These are phyloP conservation scores for Drosophila triauraria DNA, from an alignment of 1,140 invertebrate genomes.

Conservation along the genomic window DNA sequence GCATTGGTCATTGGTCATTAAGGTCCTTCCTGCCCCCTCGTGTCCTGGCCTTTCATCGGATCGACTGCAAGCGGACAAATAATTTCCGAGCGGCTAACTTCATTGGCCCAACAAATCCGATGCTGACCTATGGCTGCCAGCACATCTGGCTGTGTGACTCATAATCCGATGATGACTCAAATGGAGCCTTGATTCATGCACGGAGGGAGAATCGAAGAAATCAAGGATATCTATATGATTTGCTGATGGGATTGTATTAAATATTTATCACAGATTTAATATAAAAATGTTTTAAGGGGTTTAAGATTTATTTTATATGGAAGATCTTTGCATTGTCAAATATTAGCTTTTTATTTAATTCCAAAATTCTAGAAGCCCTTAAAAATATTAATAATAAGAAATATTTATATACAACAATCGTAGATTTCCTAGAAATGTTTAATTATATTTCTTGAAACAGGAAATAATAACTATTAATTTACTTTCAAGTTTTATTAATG, in stretches of 20 bases:
- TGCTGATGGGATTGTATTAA: not conserved
- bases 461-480: too few relatives aligned
- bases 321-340: not conserved
- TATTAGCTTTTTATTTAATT: too few relatives aligned
- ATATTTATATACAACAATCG: too few relatives aligned
- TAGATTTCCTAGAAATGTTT: too few relatives aligned
- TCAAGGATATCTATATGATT: not conserved
- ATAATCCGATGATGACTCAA: constrained; percentile 23
- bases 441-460: too few relatives aligned
- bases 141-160: constrained; percentile 21
- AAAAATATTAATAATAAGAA: too few relatives aligned
- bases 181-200: not conserved
- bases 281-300: not conserved
- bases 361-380: too few relatives aligned
- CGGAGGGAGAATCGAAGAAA: not conserved
- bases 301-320: accelerated
- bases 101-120: constrained; percentile 20
- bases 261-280: not conserved
- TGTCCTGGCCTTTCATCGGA: constrained; percentile 2
- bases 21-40: constrained; percentile 3
- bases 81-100: constrained; percentile 35
- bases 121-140: constrained; percentile 5
- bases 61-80: constrained; percentile 29
- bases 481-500: too few relatives aligned
- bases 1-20: constrained; percentile 24